Percentiles rank a stretch among this genome's conserved stretches.
Evolutionary conservation across 2,113 vertebrate species (phyloP).

Genomic region (Australoheros scitulus): DNA sequence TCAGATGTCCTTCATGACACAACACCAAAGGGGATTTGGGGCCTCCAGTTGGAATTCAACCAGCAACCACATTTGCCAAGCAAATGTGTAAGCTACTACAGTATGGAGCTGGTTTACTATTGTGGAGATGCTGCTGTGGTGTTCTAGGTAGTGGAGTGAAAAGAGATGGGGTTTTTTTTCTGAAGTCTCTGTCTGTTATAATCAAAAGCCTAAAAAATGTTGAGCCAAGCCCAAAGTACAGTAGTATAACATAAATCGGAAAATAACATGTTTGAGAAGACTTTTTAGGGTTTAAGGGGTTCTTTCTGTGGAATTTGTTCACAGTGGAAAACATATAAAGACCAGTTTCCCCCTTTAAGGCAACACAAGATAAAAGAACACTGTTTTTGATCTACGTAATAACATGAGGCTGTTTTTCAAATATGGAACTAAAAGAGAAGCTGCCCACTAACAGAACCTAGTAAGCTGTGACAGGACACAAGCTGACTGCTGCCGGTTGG

Average conservation of each 20-base stretch:
- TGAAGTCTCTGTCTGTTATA: background rate
- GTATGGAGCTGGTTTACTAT: background rate
- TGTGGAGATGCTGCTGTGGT: background rate
- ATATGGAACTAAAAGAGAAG: background rate
- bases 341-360: background rate
- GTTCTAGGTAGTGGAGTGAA: background rate
- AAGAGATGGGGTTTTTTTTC: background rate
- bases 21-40: background rate
- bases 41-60: background rate
- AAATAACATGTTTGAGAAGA: background rate
- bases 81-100: background rate
- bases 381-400: background rate
- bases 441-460: background rate
- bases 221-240: background rate
- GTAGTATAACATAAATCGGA: background rate
- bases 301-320: slow-evolving; percentile 7
- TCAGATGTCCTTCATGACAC: background rate
- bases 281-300: background rate
- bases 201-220: background rate
- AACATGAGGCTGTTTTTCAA: background rate
- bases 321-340: background rate
- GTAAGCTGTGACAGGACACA: background rate
- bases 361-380: background rate
- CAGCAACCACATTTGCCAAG: background rate
- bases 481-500: background rate